These are phyloP conservation scores for Phainopepla nitens DNA, from an alignment of 2,113 vertebrate species.

Conservation along the genomic window DNA sequence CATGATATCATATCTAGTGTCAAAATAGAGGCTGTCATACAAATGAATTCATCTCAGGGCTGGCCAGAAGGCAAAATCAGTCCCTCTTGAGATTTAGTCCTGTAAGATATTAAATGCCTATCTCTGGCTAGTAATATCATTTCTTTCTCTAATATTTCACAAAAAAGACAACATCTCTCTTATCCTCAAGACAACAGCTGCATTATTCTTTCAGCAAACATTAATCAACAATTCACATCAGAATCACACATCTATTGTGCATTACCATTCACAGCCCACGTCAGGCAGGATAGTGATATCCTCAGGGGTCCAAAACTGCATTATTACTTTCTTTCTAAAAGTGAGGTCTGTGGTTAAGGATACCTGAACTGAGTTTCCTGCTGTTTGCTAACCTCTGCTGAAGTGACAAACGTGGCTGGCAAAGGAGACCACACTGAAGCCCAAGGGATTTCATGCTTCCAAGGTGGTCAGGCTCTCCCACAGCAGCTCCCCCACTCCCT, in stretches of 20 bases:
- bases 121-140: background rate
- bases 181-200: background rate
- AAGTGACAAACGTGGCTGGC: background rate
- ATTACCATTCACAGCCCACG: background rate
- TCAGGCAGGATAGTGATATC: background rate
- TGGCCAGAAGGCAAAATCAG: background rate
- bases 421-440: background rate
- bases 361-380: background rate
- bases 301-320: background rate
- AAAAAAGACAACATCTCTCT: background rate
- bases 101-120: background rate
- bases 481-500: background rate
- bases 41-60: background rate
- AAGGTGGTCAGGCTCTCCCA: background rate
- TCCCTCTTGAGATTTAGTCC: background rate
- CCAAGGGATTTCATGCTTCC: background rate
- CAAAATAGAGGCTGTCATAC: background rate
- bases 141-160: background rate
- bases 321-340: background rate
- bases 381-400: background rate
- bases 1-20: background rate
- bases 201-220: background rate
- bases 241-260: background rate
- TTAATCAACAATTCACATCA: background rate
- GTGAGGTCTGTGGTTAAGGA: background rate